Percentiles rank a stretch among this genome's conserved stretches.
Evolutionary conservation across 2,113 vertebrate genomes (phyloP).

Genomic region (Hiodon alosoides): DNA sequence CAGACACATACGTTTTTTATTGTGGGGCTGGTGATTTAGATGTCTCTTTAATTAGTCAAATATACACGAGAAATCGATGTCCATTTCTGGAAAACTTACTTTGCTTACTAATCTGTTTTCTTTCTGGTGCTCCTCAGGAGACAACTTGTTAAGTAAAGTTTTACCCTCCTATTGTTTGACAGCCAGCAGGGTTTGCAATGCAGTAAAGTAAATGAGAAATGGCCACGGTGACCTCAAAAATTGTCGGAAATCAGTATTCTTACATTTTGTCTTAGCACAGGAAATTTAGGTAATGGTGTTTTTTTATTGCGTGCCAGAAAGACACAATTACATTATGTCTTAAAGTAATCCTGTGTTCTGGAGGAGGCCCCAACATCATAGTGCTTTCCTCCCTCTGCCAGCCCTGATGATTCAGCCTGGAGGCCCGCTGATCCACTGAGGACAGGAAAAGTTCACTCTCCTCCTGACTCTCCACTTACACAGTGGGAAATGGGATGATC

Average conservation of each 20-base stretch:
- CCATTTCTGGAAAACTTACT: background rate
- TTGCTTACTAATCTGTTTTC: background rate
- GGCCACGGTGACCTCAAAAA: too few relatives aligned
- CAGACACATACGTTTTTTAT: background rate
- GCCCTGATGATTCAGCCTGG: too few relatives aligned
- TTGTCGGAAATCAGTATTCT: background rate
- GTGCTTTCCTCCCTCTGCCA: too few relatives aligned
- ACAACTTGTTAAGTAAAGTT: slow-evolving; percentile 9
- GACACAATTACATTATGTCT: background rate
- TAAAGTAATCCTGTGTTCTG: too few relatives aligned
- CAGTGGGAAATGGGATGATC: too few relatives aligned
- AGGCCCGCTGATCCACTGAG: too few relatives aligned
- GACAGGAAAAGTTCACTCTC: too few relatives aligned
- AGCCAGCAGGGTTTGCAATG: background rate
- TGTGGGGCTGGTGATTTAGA: slow-evolving; percentile 9
- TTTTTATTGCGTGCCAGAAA: background rate
- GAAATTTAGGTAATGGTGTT: background rate
- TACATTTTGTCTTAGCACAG: background rate
- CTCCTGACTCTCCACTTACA: too few relatives aligned
- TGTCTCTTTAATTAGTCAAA: slow-evolving; percentile 20
- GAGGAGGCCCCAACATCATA: too few relatives aligned
- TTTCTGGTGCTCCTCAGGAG: slow-evolving; percentile 1
- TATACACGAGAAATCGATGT: slow-evolving; percentile 13
- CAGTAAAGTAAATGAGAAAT: too few relatives aligned
- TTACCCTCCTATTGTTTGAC: background rate